Conservation (phyloP, 2,113 vertebrate species). For the Athene noctua region DNA sequence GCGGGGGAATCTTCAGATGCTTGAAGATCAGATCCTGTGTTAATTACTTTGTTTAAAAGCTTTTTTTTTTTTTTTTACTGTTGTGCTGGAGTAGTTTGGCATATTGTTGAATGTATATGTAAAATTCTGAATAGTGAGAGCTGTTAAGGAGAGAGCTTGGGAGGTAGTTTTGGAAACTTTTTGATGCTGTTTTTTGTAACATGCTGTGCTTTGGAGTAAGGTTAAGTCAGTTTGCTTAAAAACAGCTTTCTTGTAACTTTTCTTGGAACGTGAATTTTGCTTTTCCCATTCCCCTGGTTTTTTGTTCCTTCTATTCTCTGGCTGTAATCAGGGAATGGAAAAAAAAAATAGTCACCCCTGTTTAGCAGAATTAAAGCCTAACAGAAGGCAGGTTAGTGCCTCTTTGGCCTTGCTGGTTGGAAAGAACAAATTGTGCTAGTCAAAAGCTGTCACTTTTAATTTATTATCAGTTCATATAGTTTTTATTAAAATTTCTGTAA, state of each 20-base stretch:
- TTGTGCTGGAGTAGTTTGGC: background rate
- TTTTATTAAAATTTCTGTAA: background rate
- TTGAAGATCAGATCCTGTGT: background rate
- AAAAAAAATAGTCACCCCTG: rapidly evolving
- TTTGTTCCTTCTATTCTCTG: background rate
- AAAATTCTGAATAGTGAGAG: background rate
- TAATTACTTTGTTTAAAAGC: background rate
- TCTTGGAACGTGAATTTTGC: background rate
- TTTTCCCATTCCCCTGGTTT: rapidly evolving
- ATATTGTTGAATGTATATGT: background rate
- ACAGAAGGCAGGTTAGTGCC: background rate
- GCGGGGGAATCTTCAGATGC: background rate
- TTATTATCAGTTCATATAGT: background rate
- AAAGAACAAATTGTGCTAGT: background rate
- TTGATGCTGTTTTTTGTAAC: background rate
- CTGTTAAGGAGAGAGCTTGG: background rate
- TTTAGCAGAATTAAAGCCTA: background rate
- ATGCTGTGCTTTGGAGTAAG: background rate
- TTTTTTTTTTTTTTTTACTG: background rate
- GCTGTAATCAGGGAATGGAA: background rate
- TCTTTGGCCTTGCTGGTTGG: background rate
- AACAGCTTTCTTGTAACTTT: background rate
- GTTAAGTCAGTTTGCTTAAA: background rate
- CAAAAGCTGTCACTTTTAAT: background rate
- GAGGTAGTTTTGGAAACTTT: background rate